These are phyloP conservation scores for Parnassius smintheus DNA, from an alignment of 2,888 invertebrate genomes.

Conservation along the genomic window DNA sequence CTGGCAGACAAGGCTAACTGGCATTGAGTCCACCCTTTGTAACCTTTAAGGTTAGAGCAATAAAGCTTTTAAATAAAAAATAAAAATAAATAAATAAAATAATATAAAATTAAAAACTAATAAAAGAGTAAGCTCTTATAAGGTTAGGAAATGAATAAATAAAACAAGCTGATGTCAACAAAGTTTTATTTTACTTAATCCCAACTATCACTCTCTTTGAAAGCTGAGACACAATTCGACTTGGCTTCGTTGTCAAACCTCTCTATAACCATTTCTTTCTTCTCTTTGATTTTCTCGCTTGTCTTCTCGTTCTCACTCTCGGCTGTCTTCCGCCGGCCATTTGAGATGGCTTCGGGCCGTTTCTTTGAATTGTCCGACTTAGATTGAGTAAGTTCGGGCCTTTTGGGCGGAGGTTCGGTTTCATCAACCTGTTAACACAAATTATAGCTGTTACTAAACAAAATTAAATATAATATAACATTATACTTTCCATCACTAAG, in stretches of 20 bases:
- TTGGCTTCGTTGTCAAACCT: slow-evolving; percentile 50
- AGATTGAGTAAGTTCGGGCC: slow-evolving; percentile 41
- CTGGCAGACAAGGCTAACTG: too few relatives aligned
- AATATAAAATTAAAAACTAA: neutral
- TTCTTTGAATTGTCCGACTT: slow-evolving; percentile 29
- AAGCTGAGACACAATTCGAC: slow-evolving; percentile 55
- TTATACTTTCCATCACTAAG: too few relatives aligned
- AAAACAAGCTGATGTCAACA: slow-evolving; percentile 26
- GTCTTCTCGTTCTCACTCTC: slow-evolving; percentile 31
- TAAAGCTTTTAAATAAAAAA: neutral
- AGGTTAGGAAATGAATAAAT: neutral
- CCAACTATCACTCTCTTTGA: slow-evolving; percentile 72
- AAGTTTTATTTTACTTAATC: slow-evolving; percentile 47
- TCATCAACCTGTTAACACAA: slow-evolving; percentile 50
- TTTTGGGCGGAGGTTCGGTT: slow-evolving; percentile 56
- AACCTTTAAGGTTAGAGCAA: too few relatives aligned
- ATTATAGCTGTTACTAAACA: neutral
- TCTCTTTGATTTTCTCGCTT: slow-evolving; percentile 28
- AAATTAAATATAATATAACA: too few relatives aligned
- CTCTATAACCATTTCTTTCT: slow-evolving; percentile 37
- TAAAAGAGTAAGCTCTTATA: neutral
- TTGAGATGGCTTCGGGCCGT: slow-evolving; percentile 37
- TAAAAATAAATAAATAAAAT: neutral
- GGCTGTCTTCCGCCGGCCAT: slow-evolving; percentile 44
- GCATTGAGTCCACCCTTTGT: too few relatives aligned